A percentile compares a stretch with the other conserved stretches of the same genome.
Evolutionary conservation across 2,888 invertebrate species (phyloP).

Genomic region (Drosophila flavopinicola): DNA sequence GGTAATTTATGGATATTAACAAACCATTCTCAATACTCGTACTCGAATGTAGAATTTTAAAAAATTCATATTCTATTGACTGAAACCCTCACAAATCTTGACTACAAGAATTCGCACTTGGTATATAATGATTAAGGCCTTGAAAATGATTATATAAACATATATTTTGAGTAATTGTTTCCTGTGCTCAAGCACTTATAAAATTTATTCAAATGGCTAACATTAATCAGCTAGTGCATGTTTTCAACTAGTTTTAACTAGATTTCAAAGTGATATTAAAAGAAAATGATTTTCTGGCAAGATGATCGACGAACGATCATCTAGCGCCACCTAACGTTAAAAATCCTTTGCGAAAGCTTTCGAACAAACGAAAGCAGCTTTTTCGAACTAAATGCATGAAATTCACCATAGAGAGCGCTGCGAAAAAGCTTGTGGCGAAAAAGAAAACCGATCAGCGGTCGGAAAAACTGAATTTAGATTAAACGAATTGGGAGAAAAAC

Average conservation of each 20-base stretch:
- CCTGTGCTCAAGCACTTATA: conserved; percentile 16
- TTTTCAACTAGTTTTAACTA: background rate
- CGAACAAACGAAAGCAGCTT: conserved; percentile 38
- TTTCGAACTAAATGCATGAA: conserved; percentile 43
- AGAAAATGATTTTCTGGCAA: background rate
- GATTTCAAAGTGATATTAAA: background rate
- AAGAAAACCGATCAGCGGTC: background rate
- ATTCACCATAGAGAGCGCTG: conserved; percentile 54
- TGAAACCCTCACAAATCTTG: conserved; percentile 2
- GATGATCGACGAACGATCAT: conserved; percentile 23
- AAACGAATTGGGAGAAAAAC: background rate
- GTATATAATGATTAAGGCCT: conserved; percentile 30
- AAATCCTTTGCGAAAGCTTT: conserved; percentile 51
- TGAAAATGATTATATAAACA: conserved; percentile 38
- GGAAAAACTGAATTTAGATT: background rate
- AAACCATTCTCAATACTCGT: background rate
- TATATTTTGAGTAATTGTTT: conserved; percentile 33
- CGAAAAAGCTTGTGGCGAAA: conserved; percentile 7
- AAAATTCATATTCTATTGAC: conserved; percentile 5
- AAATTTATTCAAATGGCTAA: conserved; percentile 10
- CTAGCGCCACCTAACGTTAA: conserved; percentile 60
- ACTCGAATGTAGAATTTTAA: background rate
- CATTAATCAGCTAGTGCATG: conserved; percentile 19
- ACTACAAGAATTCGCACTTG: conserved; percentile 1
- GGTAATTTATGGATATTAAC: background rate